Conservation (phyloP, 2,888 invertebrate genomes). For the Ctenicera cuprea region DNA sequence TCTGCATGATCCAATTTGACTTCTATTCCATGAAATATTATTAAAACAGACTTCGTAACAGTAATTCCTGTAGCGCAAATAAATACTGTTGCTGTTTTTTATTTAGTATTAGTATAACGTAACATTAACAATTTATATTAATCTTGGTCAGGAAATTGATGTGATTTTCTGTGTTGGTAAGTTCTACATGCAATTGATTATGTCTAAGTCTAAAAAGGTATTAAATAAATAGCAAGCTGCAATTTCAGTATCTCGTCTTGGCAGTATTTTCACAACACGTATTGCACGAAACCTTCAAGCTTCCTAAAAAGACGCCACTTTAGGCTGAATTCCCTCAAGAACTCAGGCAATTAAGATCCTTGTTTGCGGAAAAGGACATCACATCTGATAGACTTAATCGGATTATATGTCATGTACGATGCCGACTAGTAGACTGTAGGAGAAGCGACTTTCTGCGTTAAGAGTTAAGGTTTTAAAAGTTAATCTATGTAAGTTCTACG, state of each 20-base stretch:
- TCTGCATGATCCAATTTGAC: no score
- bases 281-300: slow-evolving; percentile 16
- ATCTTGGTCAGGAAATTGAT: no score
- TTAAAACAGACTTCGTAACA: no score
- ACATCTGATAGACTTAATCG: slow-evolving; percentile 39
- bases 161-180: no score
- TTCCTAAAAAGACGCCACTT: slow-evolving; percentile 17
- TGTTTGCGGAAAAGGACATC: slow-evolving; percentile 35
- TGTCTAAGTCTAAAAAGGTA: no score
- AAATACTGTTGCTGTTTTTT: no score
- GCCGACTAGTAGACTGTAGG: background rate
- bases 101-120: no score
- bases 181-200: no score
- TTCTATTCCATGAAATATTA: no score
- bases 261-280: slow-evolving; percentile 6
- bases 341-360: slow-evolving; percentile 39
- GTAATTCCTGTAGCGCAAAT: no score
- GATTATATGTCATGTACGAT: slow-evolving; percentile 34
- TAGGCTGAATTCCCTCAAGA: slow-evolving; percentile 19
- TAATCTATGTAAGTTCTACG: background rate
- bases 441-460: slow-evolving; percentile 4
- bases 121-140: no score
- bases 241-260: background rate
- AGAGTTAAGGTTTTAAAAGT: background rate
- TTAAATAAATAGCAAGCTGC: background rate